Evolutionary conservation across 2,113 vertebrate genomes (phyloP).

Genomic region (Pitta sordida): DNA sequence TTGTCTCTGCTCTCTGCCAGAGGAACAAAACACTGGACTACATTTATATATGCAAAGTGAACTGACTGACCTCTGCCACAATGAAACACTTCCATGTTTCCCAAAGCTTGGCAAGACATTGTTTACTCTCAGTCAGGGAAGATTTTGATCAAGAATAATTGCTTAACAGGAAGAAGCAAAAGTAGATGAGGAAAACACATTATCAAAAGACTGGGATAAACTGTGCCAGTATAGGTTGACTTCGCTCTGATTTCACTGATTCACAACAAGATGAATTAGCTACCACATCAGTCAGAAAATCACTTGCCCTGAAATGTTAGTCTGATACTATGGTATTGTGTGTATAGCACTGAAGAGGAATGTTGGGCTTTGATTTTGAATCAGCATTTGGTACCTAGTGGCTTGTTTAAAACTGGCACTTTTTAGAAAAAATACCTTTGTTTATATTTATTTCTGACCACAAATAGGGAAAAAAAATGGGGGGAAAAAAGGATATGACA

Average conservation of each 20-base stretch:
- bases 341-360: not conserved
- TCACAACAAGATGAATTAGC: not conserved
- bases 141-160: not conserved
- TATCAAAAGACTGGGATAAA: not conserved
- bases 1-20: not conserved
- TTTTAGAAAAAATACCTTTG: not conserved
- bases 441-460: not conserved
- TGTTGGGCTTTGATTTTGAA: not conserved
- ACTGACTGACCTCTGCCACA: not conserved
- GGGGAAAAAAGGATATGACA: accelerated
- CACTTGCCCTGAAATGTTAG: not conserved
- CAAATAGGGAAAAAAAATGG: not conserved
- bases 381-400: not conserved
- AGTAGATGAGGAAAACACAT: not conserved
- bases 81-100: not conserved
- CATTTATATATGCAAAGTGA: accelerated
- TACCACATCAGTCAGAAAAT: not conserved
- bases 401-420: not conserved
- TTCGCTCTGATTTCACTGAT: not conserved
- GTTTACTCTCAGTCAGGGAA: not conserved
- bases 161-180: not conserved
- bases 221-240: not conserved
- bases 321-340: not conserved
- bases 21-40: not conserved
- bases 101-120: not conserved